Base-by-base conservation (phyloP, 2,113 vertebrate genomes). In the Myiozetetes cayanensis region DNA sequence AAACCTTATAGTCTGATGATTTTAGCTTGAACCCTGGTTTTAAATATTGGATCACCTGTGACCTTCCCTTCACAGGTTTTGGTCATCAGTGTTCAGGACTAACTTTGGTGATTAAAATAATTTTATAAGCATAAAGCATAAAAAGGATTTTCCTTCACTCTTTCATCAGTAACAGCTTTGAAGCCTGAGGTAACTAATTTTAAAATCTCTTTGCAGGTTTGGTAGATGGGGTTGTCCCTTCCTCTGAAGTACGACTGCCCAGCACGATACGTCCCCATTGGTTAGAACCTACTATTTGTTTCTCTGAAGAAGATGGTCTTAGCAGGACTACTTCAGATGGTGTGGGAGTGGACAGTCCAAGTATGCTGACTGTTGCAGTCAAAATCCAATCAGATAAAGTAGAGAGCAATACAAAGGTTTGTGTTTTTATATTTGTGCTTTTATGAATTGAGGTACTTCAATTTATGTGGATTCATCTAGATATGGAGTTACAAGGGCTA, bases 331-430 rank as follows among this genome's bases (percentile, higher is more conserved):
- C 98, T 46, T 97, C 98, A 6, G 99, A 99, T 73, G 98, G 98
- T 20, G 98, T 98, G 25, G 98, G 98, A 90, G 96, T 98, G 76
- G 99, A 99, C 61, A 97, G 97, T 70, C 97, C 98, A 67, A 99
- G 98, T 91, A 99, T 99, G 99, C 97, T 99, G 63, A 99, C 99
- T 0, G 98, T 99, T 7, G 99, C 99, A 12, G 98, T 99, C 30
- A 99, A 99, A 97, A 98, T 99, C 88, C 97, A 98, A 2, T 99
- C 99, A 3, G 99, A 99, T 97, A 99, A 98, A 58, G 96, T 98
- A 33, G 99, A 99, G 70, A 98, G 97, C 88, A 99, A 99, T 86
- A 98, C 99, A 44, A 99, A 99, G 99, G 99, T 99, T 90, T 94
- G 97, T 96, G 21, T 37, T 86, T 84, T 68, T 22, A 63, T 46